A percentile compares a stretch with the other conserved stretches of the same genome.
These are phyloP conservation scores for Mesitornis unicolor DNA, from an alignment of 2,113 vertebrate genomes.

Conservation along the genomic window DNA sequence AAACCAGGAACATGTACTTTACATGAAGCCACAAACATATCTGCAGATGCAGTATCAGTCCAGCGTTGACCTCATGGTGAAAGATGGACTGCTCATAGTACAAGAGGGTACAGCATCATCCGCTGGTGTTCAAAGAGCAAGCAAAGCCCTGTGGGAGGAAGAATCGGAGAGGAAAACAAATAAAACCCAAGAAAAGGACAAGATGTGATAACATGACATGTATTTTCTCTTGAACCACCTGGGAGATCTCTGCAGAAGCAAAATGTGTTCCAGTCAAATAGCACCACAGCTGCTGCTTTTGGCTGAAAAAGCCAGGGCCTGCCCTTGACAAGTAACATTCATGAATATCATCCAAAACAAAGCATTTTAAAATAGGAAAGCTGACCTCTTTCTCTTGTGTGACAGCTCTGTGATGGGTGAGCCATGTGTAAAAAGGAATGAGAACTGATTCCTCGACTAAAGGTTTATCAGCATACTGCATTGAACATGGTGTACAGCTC, in stretches of 20 bases:
- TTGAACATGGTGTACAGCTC: background rate
- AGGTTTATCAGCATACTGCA: background rate
- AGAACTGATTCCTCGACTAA: background rate
- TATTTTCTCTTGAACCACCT: background rate
- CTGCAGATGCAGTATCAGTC: background rate
- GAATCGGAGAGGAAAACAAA: background rate
- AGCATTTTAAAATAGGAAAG: background rate
- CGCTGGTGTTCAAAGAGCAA: background rate
- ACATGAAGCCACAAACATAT: background rate
- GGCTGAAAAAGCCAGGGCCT: background rate
- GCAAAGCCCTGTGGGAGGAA: background rate
- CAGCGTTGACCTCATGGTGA: background rate
- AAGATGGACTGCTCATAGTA: background rate
- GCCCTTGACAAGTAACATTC: background rate
- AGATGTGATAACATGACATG: background rate
- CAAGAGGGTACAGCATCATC: background rate
- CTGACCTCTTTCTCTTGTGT: background rate
- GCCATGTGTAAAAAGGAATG: background rate
- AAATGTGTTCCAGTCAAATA: slow-evolving; percentile 18
- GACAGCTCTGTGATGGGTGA: background rate
- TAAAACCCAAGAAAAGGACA: background rate
- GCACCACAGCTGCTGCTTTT: slow-evolving; percentile 26
- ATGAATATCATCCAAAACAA: slow-evolving; percentile 12
- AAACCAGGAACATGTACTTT: background rate
- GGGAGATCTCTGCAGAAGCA: slow-evolving; percentile 34